Evolutionary conservation across 2,113 vertebrate species (phyloP), one percentile per base, ranked within the genome.

Genomic region (Microcebus murinus): DNA sequence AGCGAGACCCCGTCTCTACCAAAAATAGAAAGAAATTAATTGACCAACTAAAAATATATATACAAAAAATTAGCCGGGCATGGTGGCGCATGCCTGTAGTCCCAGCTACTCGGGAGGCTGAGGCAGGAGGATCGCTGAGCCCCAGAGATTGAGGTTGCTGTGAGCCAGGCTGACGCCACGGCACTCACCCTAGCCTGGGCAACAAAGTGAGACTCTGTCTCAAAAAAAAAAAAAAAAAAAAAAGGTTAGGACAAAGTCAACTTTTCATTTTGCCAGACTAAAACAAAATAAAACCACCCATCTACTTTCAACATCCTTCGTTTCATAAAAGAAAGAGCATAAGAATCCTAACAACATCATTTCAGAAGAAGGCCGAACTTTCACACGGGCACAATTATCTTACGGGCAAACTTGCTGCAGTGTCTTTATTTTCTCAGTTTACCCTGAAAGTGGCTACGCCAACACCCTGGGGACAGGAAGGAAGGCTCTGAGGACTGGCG

Each of bases 201-300:
- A n/a, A n/a, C n/a, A n/a, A n/a, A n/a, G n/a, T n/a, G n/a, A n/a
- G n/a, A n/a, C n/a, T n/a, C n/a, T n/a, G n/a, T n/a, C n/a, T n/a
- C n/a, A n/a, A n/a, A n/a, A n/a, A n/a, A n/a, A n/a, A n/a, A n/a
- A n/a, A n/a, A n/a, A n/a, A n/a, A n/a, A n/a, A n/a, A n/a, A n/a
- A 84, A 45, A 71, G 65, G 34, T 63, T 45, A 61, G 52, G 31
- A 48, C 83, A 77, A 63, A 68, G 23, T 45, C 27, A 61, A 17
- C 55, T 79, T 92, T 92, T 52, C 55, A 3, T 83, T 92, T 70
- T 84, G 76, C 70, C 61, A 84, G 88, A 88, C 71, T 83, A 79
- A 91, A 94, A 82, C 17, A n/a, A 73, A 50, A 57, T 29, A 23
- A 59, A 39, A 81, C 17, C 12, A 23, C 2, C 77, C 61, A 55